Percentiles rank a stretch among this genome's conserved stretches.
Evolutionary conservation across 2,113 vertebrate genomes (phyloP).

Genomic region (Rhizomys pruinosus): DNA sequence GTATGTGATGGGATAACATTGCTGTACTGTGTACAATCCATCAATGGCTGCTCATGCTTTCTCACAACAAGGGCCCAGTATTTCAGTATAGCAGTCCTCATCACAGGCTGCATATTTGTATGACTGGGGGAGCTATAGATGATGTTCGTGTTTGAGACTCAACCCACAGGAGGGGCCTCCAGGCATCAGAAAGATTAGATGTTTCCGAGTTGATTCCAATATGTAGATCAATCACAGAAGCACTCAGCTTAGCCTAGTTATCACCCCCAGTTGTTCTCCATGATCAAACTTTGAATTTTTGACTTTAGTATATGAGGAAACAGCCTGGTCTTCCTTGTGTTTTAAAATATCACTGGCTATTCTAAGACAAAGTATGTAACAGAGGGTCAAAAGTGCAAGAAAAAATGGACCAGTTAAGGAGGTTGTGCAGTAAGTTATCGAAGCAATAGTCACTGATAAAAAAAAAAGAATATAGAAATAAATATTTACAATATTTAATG

Average conservation of each 20-base stretch:
- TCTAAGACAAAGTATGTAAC: neutral
- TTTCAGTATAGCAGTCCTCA: neutral
- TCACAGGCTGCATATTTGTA: fast-evolving
- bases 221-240: neutral
- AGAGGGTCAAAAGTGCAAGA: neutral
- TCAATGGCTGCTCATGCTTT: neutral
- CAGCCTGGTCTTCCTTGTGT: neutral
- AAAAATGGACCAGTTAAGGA: neutral
- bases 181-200: neutral
- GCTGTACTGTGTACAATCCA: neutral
- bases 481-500: too few species aligned
- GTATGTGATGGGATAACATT: neutral
- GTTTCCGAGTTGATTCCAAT: neutral
- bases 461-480: too few species aligned
- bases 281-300: neutral
- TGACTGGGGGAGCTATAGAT: neutral
- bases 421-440: neutral
- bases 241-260: neutral
- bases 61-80: neutral
- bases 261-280: neutral
- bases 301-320: neutral
- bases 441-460: neutral
- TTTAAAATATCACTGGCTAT: neutral
- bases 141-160: neutral
- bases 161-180: neutral